Conservation (phyloP, 2,888 invertebrate species). For the Megamerina dolium region DNA sequence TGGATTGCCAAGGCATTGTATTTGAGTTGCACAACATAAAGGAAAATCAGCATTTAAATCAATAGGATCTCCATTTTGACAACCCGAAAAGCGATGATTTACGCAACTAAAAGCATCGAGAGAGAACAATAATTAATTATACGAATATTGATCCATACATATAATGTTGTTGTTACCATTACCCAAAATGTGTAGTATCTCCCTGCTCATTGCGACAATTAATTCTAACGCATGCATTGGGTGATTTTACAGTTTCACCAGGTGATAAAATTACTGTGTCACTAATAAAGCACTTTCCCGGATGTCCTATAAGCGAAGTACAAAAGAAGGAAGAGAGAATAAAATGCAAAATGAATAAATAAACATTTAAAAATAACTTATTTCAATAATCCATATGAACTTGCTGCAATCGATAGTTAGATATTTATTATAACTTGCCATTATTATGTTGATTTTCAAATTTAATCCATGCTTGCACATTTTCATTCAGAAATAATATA, state of each 20-base stretch:
- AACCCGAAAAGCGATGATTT: too few relatives aligned
- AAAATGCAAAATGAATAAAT: too few relatives aligned
- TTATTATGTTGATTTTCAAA: slow-evolving; percentile 1
- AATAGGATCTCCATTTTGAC: too few relatives aligned
- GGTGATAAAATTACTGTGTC: slow-evolving; percentile 3
- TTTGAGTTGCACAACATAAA: too few relatives aligned
- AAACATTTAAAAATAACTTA: neutral
- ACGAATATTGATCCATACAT: too few relatives aligned
- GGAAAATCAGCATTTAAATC: too few relatives aligned
- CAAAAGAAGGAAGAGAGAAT: neutral
- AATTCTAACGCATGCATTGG: slow-evolving; percentile 5
- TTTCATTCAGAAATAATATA: too few relatives aligned
- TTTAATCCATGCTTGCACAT: slow-evolving; percentile 4
- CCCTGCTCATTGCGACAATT: slow-evolving; percentile 1
- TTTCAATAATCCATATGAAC: neutral
- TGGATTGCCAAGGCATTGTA: too few relatives aligned
- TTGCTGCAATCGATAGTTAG: neutral
- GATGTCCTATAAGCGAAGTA: neutral
- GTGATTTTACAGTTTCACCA: slow-evolving; percentile 5
- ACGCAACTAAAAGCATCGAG: too few relatives aligned
- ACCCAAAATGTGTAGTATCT: too few relatives aligned
- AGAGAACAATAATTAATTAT: too few relatives aligned
- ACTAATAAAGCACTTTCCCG: slow-evolving; percentile 4
- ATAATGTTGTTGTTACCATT: too few relatives aligned
- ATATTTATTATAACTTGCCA: slow-evolving; percentile 2